These are phyloP conservation scores for Melanogrammus aeglefinus DNA, from an alignment of 2,797 vertebrate species.

Conservation along the genomic window DNA sequence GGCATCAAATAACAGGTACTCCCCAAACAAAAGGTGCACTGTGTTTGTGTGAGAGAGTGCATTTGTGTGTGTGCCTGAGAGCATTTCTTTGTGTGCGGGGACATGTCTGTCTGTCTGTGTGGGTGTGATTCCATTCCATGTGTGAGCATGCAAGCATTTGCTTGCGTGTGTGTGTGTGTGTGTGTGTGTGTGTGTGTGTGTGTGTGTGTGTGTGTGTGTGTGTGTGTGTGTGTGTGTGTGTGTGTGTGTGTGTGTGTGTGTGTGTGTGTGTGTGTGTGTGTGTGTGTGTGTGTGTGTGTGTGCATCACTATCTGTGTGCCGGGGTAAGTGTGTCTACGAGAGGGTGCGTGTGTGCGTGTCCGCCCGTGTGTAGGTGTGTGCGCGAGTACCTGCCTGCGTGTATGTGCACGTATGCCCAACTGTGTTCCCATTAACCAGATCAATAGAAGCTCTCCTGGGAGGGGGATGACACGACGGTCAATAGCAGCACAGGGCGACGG, in stretches of 20 bases:
- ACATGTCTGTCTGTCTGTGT: neutral
- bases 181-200: constrained; percentile 5
- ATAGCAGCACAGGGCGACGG: neutral
- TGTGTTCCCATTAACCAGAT: constrained; percentile 34
- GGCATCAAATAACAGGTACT: constrained; percentile 34
- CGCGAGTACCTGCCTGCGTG: constrained; percentile 6
- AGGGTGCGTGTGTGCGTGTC: constrained; percentile 9
- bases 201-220: neutral
- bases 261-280: neutral
- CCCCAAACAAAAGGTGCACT: constrained; percentile 25
- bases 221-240: neutral
- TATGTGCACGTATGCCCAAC: neutral
- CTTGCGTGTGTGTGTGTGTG: neutral
- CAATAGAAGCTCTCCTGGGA: constrained; percentile 29
- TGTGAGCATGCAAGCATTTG: neutral
- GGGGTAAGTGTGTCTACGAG: constrained; percentile 13
- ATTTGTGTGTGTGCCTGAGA: constrained; percentile 21
- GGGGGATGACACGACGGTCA: neutral
- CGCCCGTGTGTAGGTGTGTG: constrained; percentile 12
- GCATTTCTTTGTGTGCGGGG: neutral
- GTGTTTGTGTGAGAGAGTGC: neutral
- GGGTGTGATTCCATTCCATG: constrained; percentile 2
- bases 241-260: constrained; percentile 5
- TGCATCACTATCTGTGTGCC: neutral
- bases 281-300: neutral